phyloP scores from a whole-genome alignment of 2,888 invertebrate species.

The Microchrysa polita region DNA sequence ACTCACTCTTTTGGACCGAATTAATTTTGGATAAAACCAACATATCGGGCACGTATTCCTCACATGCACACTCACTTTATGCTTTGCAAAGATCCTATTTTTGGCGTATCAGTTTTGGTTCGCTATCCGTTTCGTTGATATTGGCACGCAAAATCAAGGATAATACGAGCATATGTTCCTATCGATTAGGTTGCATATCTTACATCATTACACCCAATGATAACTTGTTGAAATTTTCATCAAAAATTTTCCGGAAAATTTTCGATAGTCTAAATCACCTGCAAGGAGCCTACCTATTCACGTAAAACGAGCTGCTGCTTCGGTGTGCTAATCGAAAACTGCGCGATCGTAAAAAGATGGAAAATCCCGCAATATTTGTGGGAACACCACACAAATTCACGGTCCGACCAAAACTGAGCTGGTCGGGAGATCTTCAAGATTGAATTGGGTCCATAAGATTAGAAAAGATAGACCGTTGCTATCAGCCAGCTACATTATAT shows the following conservation, averaged over 20 bases:
- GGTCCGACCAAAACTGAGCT: slow-evolving; percentile 45
- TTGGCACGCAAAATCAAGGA: slow-evolving; percentile 12
- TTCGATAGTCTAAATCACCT: slow-evolving; percentile 4
- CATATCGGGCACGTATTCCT: neutral
- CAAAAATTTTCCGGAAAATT: slow-evolving; percentile 18
- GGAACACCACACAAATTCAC: slow-evolving; percentile 41
- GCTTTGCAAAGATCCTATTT: slow-evolving; percentile 23
- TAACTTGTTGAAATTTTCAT: neutral
- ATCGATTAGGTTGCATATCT: slow-evolving; percentile 5
- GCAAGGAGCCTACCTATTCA: neutral
- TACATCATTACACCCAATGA: neutral
- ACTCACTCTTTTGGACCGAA: slow-evolving; percentile 37
- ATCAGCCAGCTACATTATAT: no score
- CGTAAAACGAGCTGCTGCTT: no score
- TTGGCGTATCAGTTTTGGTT: slow-evolving; percentile 3
- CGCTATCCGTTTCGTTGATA: neutral
- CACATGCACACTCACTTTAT: no score
- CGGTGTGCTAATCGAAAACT: no score
- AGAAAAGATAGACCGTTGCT: slow-evolving; percentile 15
- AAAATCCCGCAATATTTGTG: slow-evolving; percentile 5
- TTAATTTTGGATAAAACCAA: slow-evolving; percentile 25
- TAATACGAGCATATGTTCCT: neutral
- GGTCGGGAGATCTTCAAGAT: slow-evolving; percentile 33
- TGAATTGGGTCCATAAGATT: slow-evolving; percentile 45
- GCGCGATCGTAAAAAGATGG: neutral